Evolutionary conservation across 1,140 invertebrate genomes (phyloP).

Genomic region (Drosophila biarmipes): DNA sequence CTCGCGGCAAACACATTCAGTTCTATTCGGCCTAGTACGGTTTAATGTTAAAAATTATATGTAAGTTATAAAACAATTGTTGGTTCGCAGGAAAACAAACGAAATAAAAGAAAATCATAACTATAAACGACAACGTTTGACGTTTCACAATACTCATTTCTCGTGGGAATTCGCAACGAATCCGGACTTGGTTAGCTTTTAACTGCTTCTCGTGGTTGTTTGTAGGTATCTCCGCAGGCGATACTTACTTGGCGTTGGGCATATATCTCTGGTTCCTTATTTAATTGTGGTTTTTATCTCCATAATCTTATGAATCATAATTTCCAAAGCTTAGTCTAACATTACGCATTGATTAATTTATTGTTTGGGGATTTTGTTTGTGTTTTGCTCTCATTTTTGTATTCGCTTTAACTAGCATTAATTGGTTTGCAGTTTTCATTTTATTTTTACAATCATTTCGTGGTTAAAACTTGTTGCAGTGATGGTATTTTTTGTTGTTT

Average conservation of each 20-base stretch:
- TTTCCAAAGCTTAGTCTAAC: constrained; percentile 75
- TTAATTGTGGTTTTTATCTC: constrained; percentile 58
- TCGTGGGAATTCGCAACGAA: constrained; percentile 53
- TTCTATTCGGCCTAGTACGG: constrained; percentile 29
- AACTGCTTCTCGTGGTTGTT: constrained; percentile 30
- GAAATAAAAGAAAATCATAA: constrained; percentile 38
- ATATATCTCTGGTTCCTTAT: constrained; percentile 43
- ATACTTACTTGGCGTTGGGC: constrained; percentile 69
- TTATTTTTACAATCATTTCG: constrained; percentile 37
- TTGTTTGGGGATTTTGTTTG: constrained; percentile 41
- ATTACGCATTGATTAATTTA: constrained; percentile 52
- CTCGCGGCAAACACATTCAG: constrained; percentile 38
- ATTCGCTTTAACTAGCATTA: constrained; percentile 30
- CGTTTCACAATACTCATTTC: constrained; percentile 43
- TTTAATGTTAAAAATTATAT: constrained; percentile 53
- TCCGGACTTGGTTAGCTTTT: constrained; percentile 52
- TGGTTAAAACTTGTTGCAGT: constrained; percentile 49
- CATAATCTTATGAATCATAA: constrained; percentile 70
- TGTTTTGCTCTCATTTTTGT: constrained; percentile 19
- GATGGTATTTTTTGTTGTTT: constrained; percentile 32
- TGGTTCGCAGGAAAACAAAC: constrained; percentile 34
- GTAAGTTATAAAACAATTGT: constrained; percentile 53
- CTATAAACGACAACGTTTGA: constrained; percentile 46
- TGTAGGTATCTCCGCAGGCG: constrained; percentile 7
- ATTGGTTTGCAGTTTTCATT: constrained; percentile 25